Conservation (phyloP, 2,113 vertebrate genomes). For the Macquaria ambigua region DNA sequence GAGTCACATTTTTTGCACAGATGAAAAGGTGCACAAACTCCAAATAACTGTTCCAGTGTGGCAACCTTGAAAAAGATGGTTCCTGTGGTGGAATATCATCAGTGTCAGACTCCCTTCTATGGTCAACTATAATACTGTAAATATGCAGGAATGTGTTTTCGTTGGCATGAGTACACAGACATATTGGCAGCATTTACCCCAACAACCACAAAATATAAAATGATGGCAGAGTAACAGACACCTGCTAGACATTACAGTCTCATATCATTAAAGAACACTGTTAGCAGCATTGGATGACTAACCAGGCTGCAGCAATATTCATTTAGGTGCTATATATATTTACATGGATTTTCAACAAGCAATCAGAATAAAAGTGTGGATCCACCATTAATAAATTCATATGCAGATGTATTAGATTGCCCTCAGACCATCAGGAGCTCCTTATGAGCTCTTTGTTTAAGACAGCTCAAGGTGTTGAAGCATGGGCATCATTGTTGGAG, state of each 20-base stretch:
- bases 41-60: background rate
- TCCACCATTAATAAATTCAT: background rate
- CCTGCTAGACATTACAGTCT: background rate
- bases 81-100: background rate
- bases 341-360: background rate
- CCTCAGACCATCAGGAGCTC: constrained; percentile 24
- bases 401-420: constrained; percentile 16
- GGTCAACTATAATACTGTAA: background rate
- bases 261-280: background rate
- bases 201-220: background rate
- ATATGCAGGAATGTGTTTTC: background rate
- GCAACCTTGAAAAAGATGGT: background rate
- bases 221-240: background rate
- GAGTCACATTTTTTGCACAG: background rate
- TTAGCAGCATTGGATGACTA: background rate
- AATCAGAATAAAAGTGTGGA: background rate
- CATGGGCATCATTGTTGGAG: background rate
- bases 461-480: background rate
- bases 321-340: background rate
- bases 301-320: background rate
- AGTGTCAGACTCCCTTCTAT: constrained; percentile 8
- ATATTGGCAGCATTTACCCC: background rate
- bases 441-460: background rate
- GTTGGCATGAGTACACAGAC: background rate
- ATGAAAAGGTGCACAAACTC: background rate